These are phyloP conservation scores for Ligdia adustata DNA, from an alignment of 2,888 invertebrate species.

Conservation along the genomic window DNA sequence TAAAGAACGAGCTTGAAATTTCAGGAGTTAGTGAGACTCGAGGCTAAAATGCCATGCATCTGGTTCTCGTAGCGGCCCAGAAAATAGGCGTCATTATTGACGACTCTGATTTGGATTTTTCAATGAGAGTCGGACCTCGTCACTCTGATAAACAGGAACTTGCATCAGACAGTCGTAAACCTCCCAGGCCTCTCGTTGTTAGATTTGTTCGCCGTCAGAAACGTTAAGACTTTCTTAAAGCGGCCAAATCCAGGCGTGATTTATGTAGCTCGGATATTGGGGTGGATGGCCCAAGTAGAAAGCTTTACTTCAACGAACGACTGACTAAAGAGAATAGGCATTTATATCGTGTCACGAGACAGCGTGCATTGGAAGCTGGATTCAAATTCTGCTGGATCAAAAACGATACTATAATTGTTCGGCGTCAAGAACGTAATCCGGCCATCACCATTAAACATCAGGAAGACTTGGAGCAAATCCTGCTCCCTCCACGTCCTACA, in stretches of 20 bases:
- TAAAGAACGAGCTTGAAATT: no score
- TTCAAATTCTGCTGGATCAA: not conserved
- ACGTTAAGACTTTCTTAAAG: not conserved
- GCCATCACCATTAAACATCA: not conserved
- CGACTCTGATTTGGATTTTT: not conserved
- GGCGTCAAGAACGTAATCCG: not conserved
- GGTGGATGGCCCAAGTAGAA: not conserved
- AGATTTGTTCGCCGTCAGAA: not conserved
- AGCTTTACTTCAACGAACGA: not conserved
- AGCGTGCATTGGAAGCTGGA: no score
- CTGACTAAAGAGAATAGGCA: not conserved
- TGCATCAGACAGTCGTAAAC: not conserved
- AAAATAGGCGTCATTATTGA: not conserved
- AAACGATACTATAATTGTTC: not conserved
- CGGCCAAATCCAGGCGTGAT: not conserved
- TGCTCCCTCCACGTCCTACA: not conserved
- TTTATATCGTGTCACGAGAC: not conserved
- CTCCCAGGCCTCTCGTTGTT: not conserved
- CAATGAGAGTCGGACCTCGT: not conserved
- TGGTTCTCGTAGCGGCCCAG: not conserved
- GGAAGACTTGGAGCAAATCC: not conserved
- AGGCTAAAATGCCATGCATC: not conserved
- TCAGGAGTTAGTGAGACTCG: no score
- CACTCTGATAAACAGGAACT: not conserved
- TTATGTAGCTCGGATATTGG: not conserved